These are phyloP conservation scores for Petrolisthes cinctipes DNA, from an alignment of 2,888 invertebrate genomes.

Conservation along the genomic window DNA sequence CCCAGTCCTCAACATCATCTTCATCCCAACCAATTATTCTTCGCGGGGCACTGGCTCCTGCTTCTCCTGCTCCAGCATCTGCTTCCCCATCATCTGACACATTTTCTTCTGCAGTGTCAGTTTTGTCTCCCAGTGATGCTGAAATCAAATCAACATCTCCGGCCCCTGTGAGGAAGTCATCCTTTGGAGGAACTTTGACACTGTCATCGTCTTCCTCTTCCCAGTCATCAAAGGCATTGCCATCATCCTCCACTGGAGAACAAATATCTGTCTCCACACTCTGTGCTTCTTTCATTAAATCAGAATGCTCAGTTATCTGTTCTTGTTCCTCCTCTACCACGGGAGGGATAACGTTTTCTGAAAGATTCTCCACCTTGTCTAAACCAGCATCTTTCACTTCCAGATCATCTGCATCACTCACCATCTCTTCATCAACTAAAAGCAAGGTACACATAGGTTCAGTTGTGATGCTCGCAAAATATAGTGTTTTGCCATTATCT, in stretches of 20 bases:
- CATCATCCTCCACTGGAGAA: neutral
- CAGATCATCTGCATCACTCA: neutral
- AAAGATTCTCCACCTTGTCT: conserved; percentile 21
- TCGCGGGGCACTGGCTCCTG: conserved; percentile 7
- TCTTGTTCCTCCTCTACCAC: neutral
- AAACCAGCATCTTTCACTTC: conserved; percentile 15
- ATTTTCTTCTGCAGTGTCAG: conserved; percentile 3
- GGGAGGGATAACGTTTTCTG: conserved; percentile 1
- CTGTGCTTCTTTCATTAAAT: no score
- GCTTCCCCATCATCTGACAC: neutral
- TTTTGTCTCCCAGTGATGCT: neutral
- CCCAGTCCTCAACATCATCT: conserved; percentile 55
- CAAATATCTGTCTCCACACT: no score
- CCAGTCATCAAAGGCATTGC: neutral
- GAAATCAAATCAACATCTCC: neutral
- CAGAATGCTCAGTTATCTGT: neutral
- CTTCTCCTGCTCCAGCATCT: conserved; percentile 6
- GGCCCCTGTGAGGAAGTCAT: neutral
- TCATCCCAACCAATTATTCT: conserved; percentile 42
- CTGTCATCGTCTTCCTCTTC: conserved; percentile 7
- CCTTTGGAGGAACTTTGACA: conserved; percentile 17
- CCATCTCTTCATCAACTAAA: conserved; percentile 38
- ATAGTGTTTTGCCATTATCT: neutral
- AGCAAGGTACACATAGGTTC: conserved; percentile 25
- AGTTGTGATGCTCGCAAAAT: conserved; percentile 4